Evolutionary conservation across 2,888 invertebrate genomes (phyloP).

Genomic region (Polymixis lichenea): DNA sequence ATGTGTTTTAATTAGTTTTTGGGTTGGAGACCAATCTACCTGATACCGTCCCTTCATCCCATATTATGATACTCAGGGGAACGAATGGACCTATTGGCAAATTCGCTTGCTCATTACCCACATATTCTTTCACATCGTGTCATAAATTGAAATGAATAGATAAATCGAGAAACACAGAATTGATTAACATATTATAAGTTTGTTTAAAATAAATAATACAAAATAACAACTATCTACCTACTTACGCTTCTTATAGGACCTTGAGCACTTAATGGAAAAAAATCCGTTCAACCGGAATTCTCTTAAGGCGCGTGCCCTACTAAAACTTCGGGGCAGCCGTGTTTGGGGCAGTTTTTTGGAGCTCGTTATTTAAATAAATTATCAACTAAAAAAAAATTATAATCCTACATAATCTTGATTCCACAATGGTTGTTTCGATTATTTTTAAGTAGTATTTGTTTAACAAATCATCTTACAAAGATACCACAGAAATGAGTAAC

Average conservation of each 20-base stretch:
- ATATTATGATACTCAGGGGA: slow-evolving; percentile 28
- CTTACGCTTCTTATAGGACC: not conserved
- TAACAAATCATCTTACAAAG: too few relatives aligned
- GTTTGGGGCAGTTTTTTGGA: too few relatives aligned
- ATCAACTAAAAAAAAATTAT: too few relatives aligned
- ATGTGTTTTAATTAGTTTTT: slow-evolving; percentile 18
- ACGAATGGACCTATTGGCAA: slow-evolving; percentile 1
- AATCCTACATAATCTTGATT: too few relatives aligned
- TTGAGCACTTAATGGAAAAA: slow-evolving; percentile 3
- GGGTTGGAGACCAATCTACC: slow-evolving; percentile 27
- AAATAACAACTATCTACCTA: not conserved
- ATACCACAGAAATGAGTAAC: too few relatives aligned
- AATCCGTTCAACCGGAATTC: not conserved
- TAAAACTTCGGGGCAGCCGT: too few relatives aligned
- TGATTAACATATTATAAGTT: not conserved
- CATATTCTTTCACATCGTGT: slow-evolving; percentile 3
- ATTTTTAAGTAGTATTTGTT: too few relatives aligned
- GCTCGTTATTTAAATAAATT: too few relatives aligned
- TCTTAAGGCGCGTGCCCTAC: too few relatives aligned
- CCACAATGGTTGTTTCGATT: too few relatives aligned
- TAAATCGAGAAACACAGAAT: not conserved
- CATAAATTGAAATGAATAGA: not conserved
- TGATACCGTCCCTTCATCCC: slow-evolving; percentile 20
- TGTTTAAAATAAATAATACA: not conserved
- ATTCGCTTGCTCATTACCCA: slow-evolving; percentile 21